These are phyloP conservation scores for Halichoeres trimaculatus DNA, from an alignment of 2,113 vertebrate species.

Conservation along the genomic window DNA sequence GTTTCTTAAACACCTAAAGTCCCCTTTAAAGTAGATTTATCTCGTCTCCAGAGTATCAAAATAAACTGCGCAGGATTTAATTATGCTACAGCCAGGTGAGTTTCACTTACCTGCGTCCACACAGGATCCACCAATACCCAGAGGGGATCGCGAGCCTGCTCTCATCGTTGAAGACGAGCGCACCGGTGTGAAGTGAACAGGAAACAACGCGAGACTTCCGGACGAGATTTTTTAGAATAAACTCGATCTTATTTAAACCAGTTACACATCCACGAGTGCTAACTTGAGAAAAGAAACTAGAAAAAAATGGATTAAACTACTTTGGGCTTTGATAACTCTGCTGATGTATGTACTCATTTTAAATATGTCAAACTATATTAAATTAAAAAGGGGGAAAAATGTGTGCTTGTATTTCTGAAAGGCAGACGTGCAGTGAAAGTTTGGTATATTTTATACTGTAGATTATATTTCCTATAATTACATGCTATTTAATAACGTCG, in stretches of 20 bases:
- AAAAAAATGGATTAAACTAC: neutral
- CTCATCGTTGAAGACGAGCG: slow-evolving; percentile 2
- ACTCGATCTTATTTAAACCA: neutral
- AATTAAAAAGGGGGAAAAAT: too few relatives aligned
- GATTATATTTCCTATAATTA: too few relatives aligned
- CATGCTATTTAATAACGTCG: too few relatives aligned
- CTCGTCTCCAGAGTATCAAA: neutral
- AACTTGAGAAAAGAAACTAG: slow-evolving; percentile 5
- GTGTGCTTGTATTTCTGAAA: too few relatives aligned
- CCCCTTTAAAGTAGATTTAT: neutral
- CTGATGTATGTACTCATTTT: too few relatives aligned
- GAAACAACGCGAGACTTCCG: neutral
- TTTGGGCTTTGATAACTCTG: neutral
- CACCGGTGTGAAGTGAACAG: slow-evolving; percentile 49
- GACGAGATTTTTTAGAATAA: slow-evolving; percentile 46
- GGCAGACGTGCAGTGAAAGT: too few relatives aligned
- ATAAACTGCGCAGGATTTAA: neutral
- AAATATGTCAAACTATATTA: too few relatives aligned
- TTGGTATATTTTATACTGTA: too few relatives aligned
- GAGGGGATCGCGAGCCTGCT: neutral
- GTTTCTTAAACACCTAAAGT: neutral
- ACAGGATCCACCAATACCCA: slow-evolving; percentile 40
- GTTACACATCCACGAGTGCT: neutral
- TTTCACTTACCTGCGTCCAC: slow-evolving; percentile 57
- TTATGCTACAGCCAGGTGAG: slow-evolving; percentile 6